Evolutionary conservation across 2,113 vertebrate species (phyloP).

Genomic region (Tachysurus vachellii): DNA sequence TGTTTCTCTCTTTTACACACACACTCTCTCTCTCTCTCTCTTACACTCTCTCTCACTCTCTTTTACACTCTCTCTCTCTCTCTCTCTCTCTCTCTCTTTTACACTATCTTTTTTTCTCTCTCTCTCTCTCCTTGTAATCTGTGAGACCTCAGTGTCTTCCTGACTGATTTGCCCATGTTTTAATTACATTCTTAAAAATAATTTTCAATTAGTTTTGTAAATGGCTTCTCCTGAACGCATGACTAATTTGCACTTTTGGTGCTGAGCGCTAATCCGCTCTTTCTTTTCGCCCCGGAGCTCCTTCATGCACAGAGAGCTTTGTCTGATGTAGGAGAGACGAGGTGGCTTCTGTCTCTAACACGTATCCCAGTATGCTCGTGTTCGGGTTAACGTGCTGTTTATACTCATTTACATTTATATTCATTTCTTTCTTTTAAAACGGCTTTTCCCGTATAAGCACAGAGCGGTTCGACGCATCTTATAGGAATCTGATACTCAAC

Average conservation of each 20-base stretch:
- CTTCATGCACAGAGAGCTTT: background rate
- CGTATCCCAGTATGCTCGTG: background rate
- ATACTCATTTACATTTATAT: background rate
- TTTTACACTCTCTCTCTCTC: too few species aligned
- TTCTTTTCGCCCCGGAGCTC: background rate
- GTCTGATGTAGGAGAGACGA: background rate
- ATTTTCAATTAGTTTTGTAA: conserved; percentile 29
- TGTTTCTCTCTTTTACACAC: too few species aligned
- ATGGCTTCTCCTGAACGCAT: background rate
- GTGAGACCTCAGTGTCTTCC: background rate
- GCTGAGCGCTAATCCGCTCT: conserved; percentile 10
- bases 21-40: too few species aligned
- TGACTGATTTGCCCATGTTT: conserved; percentile 10
- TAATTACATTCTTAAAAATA: conserved; percentile 9
- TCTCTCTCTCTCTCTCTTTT: too few species aligned
- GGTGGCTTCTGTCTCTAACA: background rate
- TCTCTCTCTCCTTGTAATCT: background rate
- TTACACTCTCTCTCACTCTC: too few species aligned
- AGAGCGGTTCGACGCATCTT: background rate
- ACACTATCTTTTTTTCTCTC: too few species aligned
- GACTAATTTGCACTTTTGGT: background rate
- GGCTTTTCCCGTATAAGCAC: background rate
- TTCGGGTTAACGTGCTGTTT: background rate
- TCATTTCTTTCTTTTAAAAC: background rate
- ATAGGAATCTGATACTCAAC: too few species aligned